Percentiles rank a stretch among this genome's conserved stretches.
phyloP scores from a whole-genome alignment of 2,888 invertebrate species.

The Heliothis peltigera region DNA sequence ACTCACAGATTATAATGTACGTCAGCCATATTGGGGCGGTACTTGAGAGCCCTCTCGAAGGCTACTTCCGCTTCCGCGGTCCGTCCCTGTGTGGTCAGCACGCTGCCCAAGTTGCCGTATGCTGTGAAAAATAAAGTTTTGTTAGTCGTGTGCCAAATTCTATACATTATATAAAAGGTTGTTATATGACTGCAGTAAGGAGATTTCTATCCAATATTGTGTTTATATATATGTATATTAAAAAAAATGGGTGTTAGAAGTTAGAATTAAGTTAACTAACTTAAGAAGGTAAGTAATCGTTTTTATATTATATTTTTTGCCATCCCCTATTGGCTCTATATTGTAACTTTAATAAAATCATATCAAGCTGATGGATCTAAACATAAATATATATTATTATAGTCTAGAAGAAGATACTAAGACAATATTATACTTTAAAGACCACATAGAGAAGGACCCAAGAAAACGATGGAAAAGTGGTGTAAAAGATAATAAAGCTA shows the following conservation, averaged over 20 bases:
- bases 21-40: conserved; percentile 99
- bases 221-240: not conserved
- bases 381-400: no score
- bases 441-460: not conserved
- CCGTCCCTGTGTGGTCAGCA: conserved; percentile 96
- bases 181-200: not conserved
- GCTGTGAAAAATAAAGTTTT: conserved; percentile 91
- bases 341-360: no score
- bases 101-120: conserved; percentile 98
- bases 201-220: not conserved
- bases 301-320: no score
- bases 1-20: conserved; percentile 99
- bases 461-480: not conserved
- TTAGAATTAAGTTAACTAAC: no score
- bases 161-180: conserved; percentile 23
- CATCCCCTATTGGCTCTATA: no score
- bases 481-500: not conserved
- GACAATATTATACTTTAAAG: not conserved
- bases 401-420: no score
- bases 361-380: no score
- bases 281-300: no score
- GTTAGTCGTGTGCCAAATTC: conserved; percentile 38
- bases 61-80: conserved; percentile 97
- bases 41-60: conserved; percentile 96
- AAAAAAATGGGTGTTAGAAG: no score